Evolutionary conservation across 1,140 invertebrate species (phyloP), one percentile per base, ranked within the genome.

Genomic region (Vollenhovia emeryi): DNA sequence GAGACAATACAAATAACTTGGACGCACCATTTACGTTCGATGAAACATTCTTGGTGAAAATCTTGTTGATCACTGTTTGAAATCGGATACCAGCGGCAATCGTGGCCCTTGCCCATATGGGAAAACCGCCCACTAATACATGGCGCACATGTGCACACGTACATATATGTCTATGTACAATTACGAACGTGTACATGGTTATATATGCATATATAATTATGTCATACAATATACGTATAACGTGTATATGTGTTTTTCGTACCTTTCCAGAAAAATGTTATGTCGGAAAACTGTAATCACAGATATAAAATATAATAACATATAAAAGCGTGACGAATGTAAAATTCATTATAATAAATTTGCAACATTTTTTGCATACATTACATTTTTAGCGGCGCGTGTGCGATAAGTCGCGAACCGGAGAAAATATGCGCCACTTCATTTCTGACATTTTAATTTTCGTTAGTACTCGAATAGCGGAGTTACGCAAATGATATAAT

Each of bases 51-150:
- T 76, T 60, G 6, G 6, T 45, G 18, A 24, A 30, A 30, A 76
- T 43, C 27, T 69, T 59, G 11, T 27, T 30, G 24, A 68, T 76
- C 60, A 30, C 15, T 55, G 33, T 76, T 84, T 50, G 52, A 69
- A 86, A 86, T 84, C 11, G 9, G 21, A 62, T 13, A 36, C 33
- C n/a, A 21, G 33, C 21, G 64, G 15, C 27, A 76, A 84, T 69
- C 30, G 55, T 60, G 21, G n/a, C 11, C 45, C 60, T 69, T 30
- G 52, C 33, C 71, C 62, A 85, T 64, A 76, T 68, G 76, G 33
- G 45, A 40, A 79, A 79, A 79, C 45, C 60, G 48, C 60, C 33
- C 76, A 79, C 45, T 79, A 68, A 79, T 79, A 75, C 15, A 21
- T 62, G 15, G 6, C n/a, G 27, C 5, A 68, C 21, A 68, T 36